phyloP scores from a whole-genome alignment of 2,888 invertebrate genomes.

The Pseudoips prasinana region DNA sequence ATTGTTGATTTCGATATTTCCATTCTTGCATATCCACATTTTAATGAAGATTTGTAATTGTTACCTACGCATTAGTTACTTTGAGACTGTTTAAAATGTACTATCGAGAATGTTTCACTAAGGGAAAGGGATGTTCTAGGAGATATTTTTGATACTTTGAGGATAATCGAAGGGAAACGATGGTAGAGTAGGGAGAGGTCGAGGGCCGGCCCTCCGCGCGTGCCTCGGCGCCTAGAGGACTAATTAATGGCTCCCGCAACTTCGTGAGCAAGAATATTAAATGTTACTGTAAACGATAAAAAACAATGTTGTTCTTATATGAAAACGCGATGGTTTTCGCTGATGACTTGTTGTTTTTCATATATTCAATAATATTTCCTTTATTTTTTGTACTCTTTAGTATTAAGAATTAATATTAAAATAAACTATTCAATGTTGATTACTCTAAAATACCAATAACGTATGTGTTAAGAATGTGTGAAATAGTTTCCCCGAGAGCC shows the following conservation, averaged over 20 bases:
- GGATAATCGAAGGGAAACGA: conserved; percentile 78
- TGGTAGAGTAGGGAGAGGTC: conserved; percentile 45
- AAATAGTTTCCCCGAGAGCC: conserved; percentile 79
- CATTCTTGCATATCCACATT: conserved; percentile 77
- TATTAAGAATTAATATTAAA: conserved; percentile 78
- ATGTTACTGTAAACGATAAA: conserved; percentile 77
- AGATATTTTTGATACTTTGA: conserved; percentile 82
- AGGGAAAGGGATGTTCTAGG: conserved; percentile 80
- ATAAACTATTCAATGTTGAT: conserved; percentile 81
- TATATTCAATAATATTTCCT: conserved; percentile 81
- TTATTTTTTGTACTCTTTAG: conserved; percentile 83
- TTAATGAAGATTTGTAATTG: conserved; percentile 71
- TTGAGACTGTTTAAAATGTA: conserved; percentile 80
- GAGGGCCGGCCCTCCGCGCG: conserved; percentile 14
- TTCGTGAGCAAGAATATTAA: conserved; percentile 68
- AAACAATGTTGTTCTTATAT: conserved; percentile 79
- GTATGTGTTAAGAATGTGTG: conserved; percentile 74
- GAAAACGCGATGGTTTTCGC: conserved; percentile 74
- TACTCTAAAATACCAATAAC: conserved; percentile 78
- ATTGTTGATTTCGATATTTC: conserved; percentile 65
- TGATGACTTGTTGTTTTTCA: conserved; percentile 80
- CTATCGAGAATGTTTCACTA: conserved; percentile 77
- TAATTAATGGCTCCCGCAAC: conserved; percentile 50
- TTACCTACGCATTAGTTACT: conserved; percentile 80
- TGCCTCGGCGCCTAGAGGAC: conserved; percentile 27